phyloP scores from a whole-genome alignment of 2,797 vertebrate species.

The Cirrhinus mrigala region DNA sequence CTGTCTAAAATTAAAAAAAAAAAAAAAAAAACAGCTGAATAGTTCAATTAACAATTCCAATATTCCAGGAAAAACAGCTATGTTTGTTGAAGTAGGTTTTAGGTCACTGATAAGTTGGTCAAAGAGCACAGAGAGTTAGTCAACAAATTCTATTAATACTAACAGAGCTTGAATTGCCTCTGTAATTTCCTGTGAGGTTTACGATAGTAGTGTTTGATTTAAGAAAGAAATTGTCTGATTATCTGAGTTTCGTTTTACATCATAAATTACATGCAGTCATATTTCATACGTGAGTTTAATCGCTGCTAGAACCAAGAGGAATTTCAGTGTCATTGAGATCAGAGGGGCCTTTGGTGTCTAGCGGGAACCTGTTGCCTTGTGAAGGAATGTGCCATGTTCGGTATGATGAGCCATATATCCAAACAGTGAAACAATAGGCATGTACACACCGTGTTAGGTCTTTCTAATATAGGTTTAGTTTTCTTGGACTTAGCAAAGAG shows the following conservation, averaged over 20 bases:
- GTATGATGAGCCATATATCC: not conserved
- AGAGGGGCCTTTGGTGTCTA: not conserved
- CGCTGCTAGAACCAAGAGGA: not conserved
- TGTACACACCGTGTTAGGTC: not conserved
- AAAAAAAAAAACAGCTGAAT: not conserved
- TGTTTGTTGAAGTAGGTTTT: constrained; percentile 7
- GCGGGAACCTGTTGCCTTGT: not conserved
- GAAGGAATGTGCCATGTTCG: constrained; percentile 38
- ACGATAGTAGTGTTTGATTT: not conserved
- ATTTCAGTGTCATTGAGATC: not conserved
- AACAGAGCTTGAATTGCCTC: not conserved
- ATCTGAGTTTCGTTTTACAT: not conserved
- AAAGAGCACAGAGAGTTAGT: constrained; percentile 6
- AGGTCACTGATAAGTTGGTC: constrained; percentile 12
- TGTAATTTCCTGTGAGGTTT: not conserved
- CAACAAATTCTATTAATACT: not conserved
- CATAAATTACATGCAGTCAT: not conserved
- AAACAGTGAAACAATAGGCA: constrained; percentile 16
- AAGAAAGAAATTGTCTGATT: not conserved
- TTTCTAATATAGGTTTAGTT: constrained; percentile 23
- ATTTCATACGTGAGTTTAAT: not conserved
- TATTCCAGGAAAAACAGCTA: not conserved
- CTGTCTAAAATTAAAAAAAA: not conserved
- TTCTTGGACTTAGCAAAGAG: constrained; percentile 49
- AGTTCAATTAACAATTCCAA: not conserved